Evolutionary conservation across 1,140 invertebrate species (phyloP), one percentile per base, ranked within the genome.

Genomic region (Camponotus vicinus): DNA sequence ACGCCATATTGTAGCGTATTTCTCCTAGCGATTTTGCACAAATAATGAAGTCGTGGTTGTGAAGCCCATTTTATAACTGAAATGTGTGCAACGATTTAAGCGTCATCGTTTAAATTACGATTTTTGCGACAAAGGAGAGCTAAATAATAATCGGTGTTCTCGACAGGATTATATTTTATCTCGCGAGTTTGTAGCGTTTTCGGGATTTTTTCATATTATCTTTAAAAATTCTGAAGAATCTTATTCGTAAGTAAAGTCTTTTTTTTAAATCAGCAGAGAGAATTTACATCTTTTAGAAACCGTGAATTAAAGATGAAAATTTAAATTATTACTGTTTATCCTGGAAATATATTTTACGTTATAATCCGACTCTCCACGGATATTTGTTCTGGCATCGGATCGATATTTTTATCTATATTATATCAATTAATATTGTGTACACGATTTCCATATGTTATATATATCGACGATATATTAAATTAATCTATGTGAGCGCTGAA

Each of bases 401-500:
- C 59, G 45, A 67, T 83, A 83, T 59, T 66, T 63, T 66, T 40
- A 34, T 57, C 64, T 86, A 79, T 86, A 80, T 67, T 78, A 85
- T 64, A 34, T 69, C 70, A 78, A 86, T 49, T 40, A 64, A 40
- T 52, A 49, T 76, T 70, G 66, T 67, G 42, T 34, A 42, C 52
- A 73, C n/a, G 1, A 0, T 27, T 27, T 75, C 52, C n/a, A 21
- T 52, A 49, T 18, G 18, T 49, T 52, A 18, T 52, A 52, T 52
- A 52, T 34, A 45, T 63, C 64, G 63, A 49, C 9, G 18, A 34
- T 18, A 21, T 70, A 70, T 70, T 59, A 80, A 69, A 80, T 80
- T 80, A 79, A 80, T 21, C 40, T 52, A 45, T 49, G 37, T 57
- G 52, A 55, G 21, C 7, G 27, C 0, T 37, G 34, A 3, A 69